Base-by-base conservation (phyloP, 2,113 vertebrate species). In the Xyliphius kryptos region DNA sequence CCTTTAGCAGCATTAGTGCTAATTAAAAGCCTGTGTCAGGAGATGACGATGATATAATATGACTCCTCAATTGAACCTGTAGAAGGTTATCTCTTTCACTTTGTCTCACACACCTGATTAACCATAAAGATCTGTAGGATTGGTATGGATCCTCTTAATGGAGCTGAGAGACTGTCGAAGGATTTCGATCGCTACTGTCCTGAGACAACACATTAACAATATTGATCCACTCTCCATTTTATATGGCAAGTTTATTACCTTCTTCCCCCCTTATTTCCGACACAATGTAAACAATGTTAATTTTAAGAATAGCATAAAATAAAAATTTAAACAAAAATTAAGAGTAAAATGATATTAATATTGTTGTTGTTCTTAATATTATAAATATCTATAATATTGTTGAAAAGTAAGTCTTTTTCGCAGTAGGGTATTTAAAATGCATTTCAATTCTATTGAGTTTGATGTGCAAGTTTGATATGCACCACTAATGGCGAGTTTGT, bases 1-100 rank as follows among this genome's bases (percentile, higher is more conserved):
- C 74, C 74, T 76, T 80, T 77, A 66, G 70, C 69, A 63, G 74
- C 84, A 55, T 38, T 80, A 38, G 79, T 75, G 78, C 86, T 86
- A 90, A 88, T 88, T 86, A 87, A 85, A 81, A 82, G 74, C 80
- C 69, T 68, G 56, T 80, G 78, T 75, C 79, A 65, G 74, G 65
- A 67, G 66, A 67, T 76, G 60, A 74, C 64, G 67, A 60, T 74
- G 66, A 65, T 74, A 70, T 78, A 69, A 67, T 81, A 63, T 43
- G 56, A 69, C 70, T 72, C 64, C 60, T 74, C 70, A 75, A 79
- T 71, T 78, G 58, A 59, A 63, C 43, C 62, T 56, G 79, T 77
- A 76, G 69, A 73, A 81, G 80, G 76, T 64, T 61, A 74, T 69
- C 70, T 68, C 61, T 68, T 69, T 17, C 60, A 20, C 51, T 53